Evolutionary conservation across 1,140 invertebrate genomes (phyloP), one percentile per base, ranked within the genome.

Genomic region (Globodera rostochiensis): DNA sequence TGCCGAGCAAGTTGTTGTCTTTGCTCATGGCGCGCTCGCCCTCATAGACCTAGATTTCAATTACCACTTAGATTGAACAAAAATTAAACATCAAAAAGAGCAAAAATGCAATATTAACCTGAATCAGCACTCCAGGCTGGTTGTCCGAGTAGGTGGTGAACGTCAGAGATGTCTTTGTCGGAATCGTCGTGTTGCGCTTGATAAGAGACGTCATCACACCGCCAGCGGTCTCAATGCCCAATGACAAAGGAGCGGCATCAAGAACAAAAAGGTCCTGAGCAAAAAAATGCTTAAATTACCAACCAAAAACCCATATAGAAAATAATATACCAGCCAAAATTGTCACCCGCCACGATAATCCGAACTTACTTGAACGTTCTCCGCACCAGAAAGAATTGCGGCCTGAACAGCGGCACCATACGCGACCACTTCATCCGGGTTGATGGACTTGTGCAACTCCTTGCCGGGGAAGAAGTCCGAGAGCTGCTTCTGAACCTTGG

Each of bases 161-260:
- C n/a, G n/a, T n/a, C n/a, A n/a, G n/a, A n/a, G n/a, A n/a, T n/a
- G n/a, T n/a, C n/a, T n/a, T n/a, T n/a, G n/a, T n/a, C n/a, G n/a
- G n/a, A n/a, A 85, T 85, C 7, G 83, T 84, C n/a, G 83, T 84
- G 92, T 98, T 98, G 70, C 96, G 93, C 91, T 98, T 96, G 90
- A 98, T 92, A 21, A 92, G 70, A 81, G 84, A 97, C 95, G 86
- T 94, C 94, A 7, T 94, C 95, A 88, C 94, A 89, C 96, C 96
- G 75, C 96, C 96, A 84, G 95, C 96, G 36, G 96, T 98, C 90
- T 97, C 96, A 88, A 98, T 98, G 93, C 96, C 96, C 87, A 98
- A 91, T 11, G 96, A 97, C 84, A 98, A 90, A 0, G 96, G 96
- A 47, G 96, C 94, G 36, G 98, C 96, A 89, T 98, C 96, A 50